Evolutionary conservation across 2,888 invertebrate species (phyloP), one percentile per base, ranked within the genome.

Genomic region (Crioceris asparagi): DNA sequence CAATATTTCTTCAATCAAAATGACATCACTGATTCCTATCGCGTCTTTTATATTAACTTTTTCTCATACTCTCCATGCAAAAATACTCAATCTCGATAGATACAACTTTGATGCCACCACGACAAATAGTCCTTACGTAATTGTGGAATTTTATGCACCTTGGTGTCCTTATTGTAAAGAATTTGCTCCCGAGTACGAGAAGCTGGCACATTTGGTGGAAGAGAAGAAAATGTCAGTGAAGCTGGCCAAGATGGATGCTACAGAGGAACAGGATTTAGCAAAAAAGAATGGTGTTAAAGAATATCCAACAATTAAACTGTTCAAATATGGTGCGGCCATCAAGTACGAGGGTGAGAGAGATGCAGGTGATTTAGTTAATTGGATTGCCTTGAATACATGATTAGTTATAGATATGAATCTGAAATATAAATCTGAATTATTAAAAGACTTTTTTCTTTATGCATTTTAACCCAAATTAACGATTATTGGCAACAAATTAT

Each of bases 101-200:
- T 26, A 29, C 2, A 41, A 29, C 27, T 47, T 47, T 19, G 36
- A 17, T 18, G 35, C 31, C 10, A 18, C 27, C 4, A 40, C 32
- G 11, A 11, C 18, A 2, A 29, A 18, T 7, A 43, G 41, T 8
- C 35, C 34, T 3, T 40, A 41, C 15, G 27, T 45, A 4, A 18
- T 47, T n/a, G 45, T 47, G 10, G 41, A 45, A 33, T 91, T 91
- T 57, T 91, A 91, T 63, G 90, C 88, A 0, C 90, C 91, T 0
- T 91, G 90, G 91, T 92, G 91, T 66, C 86, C 87, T 1, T 88
- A 79, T 57, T 92, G 91, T 61, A 90, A 88, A 59, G 76, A 77
- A 37, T 61, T 91, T 54, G 91, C 90, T 54, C 91, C 91, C 0
- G 88, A 90, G 43, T 92, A 80, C 66, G 74, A 83, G 0, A 70